Evolutionary conservation across 2,888 invertebrate genomes (phyloP), one percentile per base, ranked within the genome.

Genomic region (Metopia argyrocephala): DNA sequence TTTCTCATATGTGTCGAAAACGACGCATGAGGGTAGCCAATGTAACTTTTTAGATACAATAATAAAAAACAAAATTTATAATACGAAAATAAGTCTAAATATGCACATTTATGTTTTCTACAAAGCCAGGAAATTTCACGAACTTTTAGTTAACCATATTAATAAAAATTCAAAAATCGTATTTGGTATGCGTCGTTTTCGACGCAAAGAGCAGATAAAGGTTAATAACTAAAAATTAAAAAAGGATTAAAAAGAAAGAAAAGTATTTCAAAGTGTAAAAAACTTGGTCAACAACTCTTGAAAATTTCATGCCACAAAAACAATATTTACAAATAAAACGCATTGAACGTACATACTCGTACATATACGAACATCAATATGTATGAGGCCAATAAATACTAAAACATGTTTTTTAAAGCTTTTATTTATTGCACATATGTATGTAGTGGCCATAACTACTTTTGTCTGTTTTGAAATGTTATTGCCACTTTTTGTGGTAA

Each of bases 251-350:
- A 12, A 31, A 12, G 3, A 31, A 31, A 9, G 7, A n/a, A 56
- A 27, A 45, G 1, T 23, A 68, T 45, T 5, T 46, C 28, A 45
- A 3, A 3, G 38, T 38, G 38, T 38, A 31, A 31, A 38, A 73
- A 56, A 65, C 48, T 74, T 65, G 73, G 56, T 65, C 73, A 74
- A 64, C 54, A 62, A 48, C 73, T 31, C 65, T 74, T 65, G 50
- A 48, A 50, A 38, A 57, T 45, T 57, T 25, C 56, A 65, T 65
- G 48, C 15, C 15, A 38, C 38, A 57, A 65, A 64, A 56, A 38
- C 12, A 38, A 38, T 38, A 38, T 38, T 38, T 6, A 38, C 38
- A 38, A 15, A 12, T 38, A 38, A 12, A 38, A 38, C 38, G 15
- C n/a, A n/a, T n/a, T n/a, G n/a, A n/a, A n/a, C n/a, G n/a, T n/a